These are phyloP conservation scores for Sebastes iracundus DNA, from an alignment of 2,797 vertebrate genomes.

Conservation along the genomic window DNA sequence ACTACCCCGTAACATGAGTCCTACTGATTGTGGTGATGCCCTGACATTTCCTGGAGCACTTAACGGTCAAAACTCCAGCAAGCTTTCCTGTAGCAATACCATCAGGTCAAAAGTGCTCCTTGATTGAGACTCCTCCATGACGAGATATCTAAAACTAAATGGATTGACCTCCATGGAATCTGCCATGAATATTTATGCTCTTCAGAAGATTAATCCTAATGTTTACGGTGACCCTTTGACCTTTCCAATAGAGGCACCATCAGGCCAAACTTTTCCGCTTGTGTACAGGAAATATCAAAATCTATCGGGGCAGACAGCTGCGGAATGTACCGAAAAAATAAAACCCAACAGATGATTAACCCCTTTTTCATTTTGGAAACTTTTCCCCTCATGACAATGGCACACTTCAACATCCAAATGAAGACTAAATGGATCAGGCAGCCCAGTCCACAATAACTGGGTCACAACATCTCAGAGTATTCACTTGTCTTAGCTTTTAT, in stretches of 20 bases:
- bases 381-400: not conserved
- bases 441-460: constrained; percentile 37
- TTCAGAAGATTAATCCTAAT: not conserved
- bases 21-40: not conserved
- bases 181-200: not conserved
- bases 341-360: not conserved
- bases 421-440: constrained; percentile 29
- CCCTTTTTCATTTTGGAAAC: not conserved
- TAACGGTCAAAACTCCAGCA: not conserved
- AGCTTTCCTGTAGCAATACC: not conserved
- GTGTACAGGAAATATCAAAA: not conserved
- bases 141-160: not conserved
- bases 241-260: not conserved
- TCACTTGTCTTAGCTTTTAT: constrained; percentile 25
- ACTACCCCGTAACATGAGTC: not conserved
- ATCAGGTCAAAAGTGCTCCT: not conserved
- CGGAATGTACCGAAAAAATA: not conserved
- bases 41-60: not conserved
- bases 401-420: not conserved
- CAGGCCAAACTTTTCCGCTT: not conserved
- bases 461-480: constrained; percentile 43
- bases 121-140: not conserved
- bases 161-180: not conserved
- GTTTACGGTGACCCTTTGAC: not conserved
- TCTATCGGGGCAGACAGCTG: not conserved